Evolutionary conservation across 2,113 vertebrate genomes (phyloP).

Genomic region (Alectura lathami): DNA sequence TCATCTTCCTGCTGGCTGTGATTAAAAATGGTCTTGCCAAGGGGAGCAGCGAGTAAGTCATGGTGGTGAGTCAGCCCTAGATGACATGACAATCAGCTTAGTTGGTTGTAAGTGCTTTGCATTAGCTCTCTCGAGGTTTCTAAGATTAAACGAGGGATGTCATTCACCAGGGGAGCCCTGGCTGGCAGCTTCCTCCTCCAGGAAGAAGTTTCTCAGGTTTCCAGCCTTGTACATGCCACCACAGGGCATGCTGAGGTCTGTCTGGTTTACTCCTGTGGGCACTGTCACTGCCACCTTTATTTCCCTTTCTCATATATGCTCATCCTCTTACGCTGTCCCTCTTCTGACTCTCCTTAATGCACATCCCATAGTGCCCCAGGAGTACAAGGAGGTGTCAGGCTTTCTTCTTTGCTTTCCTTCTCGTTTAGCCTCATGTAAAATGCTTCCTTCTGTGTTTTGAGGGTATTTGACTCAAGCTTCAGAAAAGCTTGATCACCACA

Average conservation of each 20-base stretch:
- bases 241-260: neutral
- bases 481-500: neutral
- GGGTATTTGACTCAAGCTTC: neutral
- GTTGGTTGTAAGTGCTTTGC: neutral
- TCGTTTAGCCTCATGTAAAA: neutral
- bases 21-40: neutral
- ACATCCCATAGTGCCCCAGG: neutral
- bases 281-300: rapidly evolving
- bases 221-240: neutral
- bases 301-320: neutral
- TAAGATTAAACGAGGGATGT: neutral
- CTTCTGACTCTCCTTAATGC: neutral
- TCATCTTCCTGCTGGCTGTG: neutral
- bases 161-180: neutral
- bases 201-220: neutral
- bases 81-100: neutral
- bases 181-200: neutral
- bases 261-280: neutral
- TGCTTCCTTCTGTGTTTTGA: neutral
- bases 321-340: neutral
- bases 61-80: neutral
- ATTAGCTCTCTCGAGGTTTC: neutral
- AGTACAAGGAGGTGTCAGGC: rapidly evolving
- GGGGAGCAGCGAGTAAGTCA: neutral
- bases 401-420: neutral